Base-by-base conservation (phyloP, 1,140 invertebrate species). In the Ctenoplectra terminalis region DNA sequence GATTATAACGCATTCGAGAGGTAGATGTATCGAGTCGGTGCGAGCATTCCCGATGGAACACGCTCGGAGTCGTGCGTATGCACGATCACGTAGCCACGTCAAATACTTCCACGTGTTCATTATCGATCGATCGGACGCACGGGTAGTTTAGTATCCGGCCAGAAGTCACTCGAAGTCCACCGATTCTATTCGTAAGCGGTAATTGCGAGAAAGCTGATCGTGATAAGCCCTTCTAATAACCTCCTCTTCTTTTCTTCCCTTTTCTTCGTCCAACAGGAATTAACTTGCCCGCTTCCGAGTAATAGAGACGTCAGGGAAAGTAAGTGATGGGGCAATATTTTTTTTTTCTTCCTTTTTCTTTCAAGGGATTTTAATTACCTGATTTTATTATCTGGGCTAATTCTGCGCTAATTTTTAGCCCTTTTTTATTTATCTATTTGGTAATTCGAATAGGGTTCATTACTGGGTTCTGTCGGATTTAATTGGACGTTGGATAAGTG, bases 91-190 rank as follows among this genome's bases (percentile, higher is more conserved):
- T 72, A 70, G n/a, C 54, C 40, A 9, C 20, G 20, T 46, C 58
- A 67, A 80, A 74, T 64, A 70, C 64, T 84, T 86, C 83, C 84
- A 86, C 80, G 84, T 71, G 78, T 86, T 69, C 84, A 86, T 80
- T 74, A 85, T 79, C 72, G 83, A 86, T 72, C 69, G 78, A 74
- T 64, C 77, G 77, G 54, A 85, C 60, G 54, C 52, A 84, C 76
- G 76, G 70, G 31, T 79, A 79, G 76, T 79, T 72, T 60, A 72
- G 76, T 79, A 79, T 79, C 76, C 76, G 76, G 76, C 69, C 76
- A 85, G 81, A 86, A 86, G 73, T 70, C 72, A 66, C 54, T 74
- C 54, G 23, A 31, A 69, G 79, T 81, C 70, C 56, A 34, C 56
- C 72, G 85, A 79, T 87, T 83, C 80, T 76, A 78, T 86, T 86